Base-by-base conservation (phyloP, 2,797 vertebrate genomes). In the Schizopygopsis pylzovi region DNA sequence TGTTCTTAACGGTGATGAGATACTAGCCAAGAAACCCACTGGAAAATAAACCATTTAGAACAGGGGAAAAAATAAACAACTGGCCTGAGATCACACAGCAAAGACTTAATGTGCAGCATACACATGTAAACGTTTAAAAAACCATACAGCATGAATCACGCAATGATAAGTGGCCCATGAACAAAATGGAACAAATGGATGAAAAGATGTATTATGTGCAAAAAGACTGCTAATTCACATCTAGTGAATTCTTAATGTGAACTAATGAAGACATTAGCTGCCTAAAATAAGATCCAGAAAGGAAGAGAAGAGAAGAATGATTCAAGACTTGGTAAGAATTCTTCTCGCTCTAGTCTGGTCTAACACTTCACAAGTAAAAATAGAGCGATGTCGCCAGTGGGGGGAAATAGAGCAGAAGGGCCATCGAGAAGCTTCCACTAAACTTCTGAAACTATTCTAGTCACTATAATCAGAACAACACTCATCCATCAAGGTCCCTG, bases 181-280 rank as follows among this genome's bases (percentile, higher is more conserved):
- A 76, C 10, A 54, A 54, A 81, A 54, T 4, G 0, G 22, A n/a
- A 54, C 5, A 67, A 65, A 83, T 52, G 20, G 71, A 75, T 49
- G 20, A 65, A 47, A 83, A 65, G 56, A 75, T 73, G 43, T 75
- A 83, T 65, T 52, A 65, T 49, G 71, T 0, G 13, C 56, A n/a
- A 67, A 76, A 67, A 41, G 45, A 76, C 16, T 54, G 33, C 9
- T 78, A 54, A 84, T 78, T 84, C 12, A 33, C n/a, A 68, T 79
- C 22, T 84, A 43, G 18, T 71, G 49, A 59, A 81, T 73, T 67
- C 54, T 47, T 72, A 80, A 79, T 80, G 77, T 20, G 76, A 72
- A 85, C 68, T 73, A 85, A 75, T 73, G 70, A 75, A 85, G 54
- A 75, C 45, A 81, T 85, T 2, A 63, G 52, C 56, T 33, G 78